Evolutionary conservation across 1,140 invertebrate species (phyloP), one percentile per base, ranked within the genome.

Genomic region (Conopomorpha cramerella): DNA sequence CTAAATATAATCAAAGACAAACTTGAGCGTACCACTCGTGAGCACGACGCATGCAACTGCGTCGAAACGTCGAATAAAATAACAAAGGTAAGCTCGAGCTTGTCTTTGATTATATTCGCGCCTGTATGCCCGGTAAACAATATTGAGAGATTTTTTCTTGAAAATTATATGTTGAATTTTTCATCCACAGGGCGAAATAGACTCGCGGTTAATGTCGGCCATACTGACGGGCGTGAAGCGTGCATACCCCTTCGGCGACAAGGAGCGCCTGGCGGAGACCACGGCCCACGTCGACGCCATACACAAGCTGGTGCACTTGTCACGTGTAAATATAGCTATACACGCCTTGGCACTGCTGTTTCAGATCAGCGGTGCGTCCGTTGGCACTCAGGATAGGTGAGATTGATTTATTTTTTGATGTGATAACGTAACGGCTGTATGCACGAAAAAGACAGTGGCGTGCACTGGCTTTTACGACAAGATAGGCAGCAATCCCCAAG

Each of bases 121-220:
- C n/a, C n/a, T n/a, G n/a, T n/a, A n/a, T n/a, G n/a, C n/a, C n/a
- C n/a, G n/a, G n/a, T n/a, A n/a, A n/a, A n/a, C n/a, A n/a, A n/a
- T n/a, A n/a, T n/a, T n/a, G n/a, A n/a, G n/a, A n/a, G n/a, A n/a
- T n/a, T n/a, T 3, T 3, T n/a, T 4, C 11, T 4, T 29, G 28
- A 7, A 29, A n/a, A 11, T 29, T 29, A 11, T 29, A 29, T n/a
- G 13, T 29, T 29, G 28, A n/a, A 6, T 15, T 46, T 46, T 43
- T 74, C 67, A 28, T 49, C 34, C 50, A 12, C 56, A 91, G 84
- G 91, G 93, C 14, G 93, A 96, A 45, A 87, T 97, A 1, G 91
- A 97, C 54, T 91, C 87, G 27, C 88, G 92, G 54, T 87, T 98
- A 73, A 93, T 99, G 90, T 89, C 88, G 40, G 93, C 89, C 1